Conservation (phyloP, 2,113 vertebrate species). For the Planiliza haematocheilus region DNA sequence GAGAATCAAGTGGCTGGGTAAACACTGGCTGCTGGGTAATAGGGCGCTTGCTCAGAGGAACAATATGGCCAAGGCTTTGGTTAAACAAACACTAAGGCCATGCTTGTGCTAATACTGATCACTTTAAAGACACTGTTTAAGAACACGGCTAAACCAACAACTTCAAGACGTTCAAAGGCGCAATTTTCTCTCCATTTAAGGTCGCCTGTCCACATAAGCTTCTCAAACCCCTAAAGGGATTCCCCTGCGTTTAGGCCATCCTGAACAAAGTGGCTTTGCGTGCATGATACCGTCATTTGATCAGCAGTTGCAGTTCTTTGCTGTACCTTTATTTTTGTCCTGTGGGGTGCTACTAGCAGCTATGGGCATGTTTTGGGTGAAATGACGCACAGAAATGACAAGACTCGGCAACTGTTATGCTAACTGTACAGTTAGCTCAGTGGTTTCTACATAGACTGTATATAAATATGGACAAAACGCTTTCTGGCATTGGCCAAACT, state of each 20-base stretch:
- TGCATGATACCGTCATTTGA: too few species aligned
- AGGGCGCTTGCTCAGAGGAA: slow-evolving; percentile 38
- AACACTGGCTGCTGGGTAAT: slow-evolving; percentile 62
- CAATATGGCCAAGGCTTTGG: slow-evolving; percentile 63
- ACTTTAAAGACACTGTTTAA: slow-evolving; percentile 1
- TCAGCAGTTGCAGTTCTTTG: too few species aligned
- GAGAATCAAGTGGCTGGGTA: slow-evolving; percentile 70
- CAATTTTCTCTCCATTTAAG: background rate
- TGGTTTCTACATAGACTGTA: too few species aligned
- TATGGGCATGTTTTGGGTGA: too few species aligned
- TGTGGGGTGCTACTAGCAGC: too few species aligned
- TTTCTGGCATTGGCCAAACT: too few species aligned
- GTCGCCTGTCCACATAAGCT: background rate
- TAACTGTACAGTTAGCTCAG: too few species aligned
- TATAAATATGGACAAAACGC: too few species aligned
- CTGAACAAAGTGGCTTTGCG: too few species aligned
- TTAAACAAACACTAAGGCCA: slow-evolving; percentile 60
- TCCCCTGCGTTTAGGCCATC: background rate
- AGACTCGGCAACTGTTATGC: too few species aligned
- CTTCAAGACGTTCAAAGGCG: background rate
- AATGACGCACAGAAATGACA: too few species aligned
- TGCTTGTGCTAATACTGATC: slow-evolving; percentile 22
- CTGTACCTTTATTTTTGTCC: too few species aligned
- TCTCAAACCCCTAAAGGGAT: background rate
- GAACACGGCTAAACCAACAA: background rate